Conservation (phyloP, 2,113 vertebrate species). For the Onychorhynchus coronatus region DNA sequence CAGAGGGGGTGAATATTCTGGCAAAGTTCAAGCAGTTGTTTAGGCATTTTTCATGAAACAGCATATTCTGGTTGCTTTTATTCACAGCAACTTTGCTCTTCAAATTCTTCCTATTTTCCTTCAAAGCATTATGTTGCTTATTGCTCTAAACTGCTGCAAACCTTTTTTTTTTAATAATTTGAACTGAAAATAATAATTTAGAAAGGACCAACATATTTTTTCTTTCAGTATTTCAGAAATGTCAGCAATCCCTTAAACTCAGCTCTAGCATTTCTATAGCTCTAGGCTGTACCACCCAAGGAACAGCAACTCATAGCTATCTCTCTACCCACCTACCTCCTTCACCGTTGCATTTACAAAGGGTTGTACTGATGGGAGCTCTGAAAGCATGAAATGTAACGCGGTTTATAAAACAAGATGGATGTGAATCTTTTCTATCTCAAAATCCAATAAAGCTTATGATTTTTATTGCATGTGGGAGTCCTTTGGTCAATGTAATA, state of each 20-base stretch:
- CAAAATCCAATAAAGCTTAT: conserved; percentile 61
- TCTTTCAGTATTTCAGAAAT: background rate
- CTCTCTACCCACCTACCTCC: background rate
- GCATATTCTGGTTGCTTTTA: background rate
- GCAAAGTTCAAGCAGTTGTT: background rate
- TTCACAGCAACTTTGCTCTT: background rate
- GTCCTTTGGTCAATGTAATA: conserved; percentile 24
- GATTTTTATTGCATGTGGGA: conserved; percentile 50
- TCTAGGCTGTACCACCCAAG: conserved; percentile 20
- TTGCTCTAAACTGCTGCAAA: background rate
- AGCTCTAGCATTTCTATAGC: background rate
- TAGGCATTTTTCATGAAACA: background rate
- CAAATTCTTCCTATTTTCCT: background rate
- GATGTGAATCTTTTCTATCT: background rate
- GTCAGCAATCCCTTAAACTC: background rate
- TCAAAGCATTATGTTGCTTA: background rate
- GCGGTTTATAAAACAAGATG: conserved; percentile 25
- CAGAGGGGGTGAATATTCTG: background rate
- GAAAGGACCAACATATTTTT: background rate
- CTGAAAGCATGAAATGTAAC: background rate
- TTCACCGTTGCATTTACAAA: background rate
- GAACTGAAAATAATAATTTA: conserved; percentile 1
- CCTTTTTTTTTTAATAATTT: background rate
- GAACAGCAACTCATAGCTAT: background rate
- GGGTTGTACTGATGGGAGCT: background rate